Evolutionary conservation across 2,797 vertebrate genomes (phyloP).

Genomic region (Anabas testudineus): DNA sequence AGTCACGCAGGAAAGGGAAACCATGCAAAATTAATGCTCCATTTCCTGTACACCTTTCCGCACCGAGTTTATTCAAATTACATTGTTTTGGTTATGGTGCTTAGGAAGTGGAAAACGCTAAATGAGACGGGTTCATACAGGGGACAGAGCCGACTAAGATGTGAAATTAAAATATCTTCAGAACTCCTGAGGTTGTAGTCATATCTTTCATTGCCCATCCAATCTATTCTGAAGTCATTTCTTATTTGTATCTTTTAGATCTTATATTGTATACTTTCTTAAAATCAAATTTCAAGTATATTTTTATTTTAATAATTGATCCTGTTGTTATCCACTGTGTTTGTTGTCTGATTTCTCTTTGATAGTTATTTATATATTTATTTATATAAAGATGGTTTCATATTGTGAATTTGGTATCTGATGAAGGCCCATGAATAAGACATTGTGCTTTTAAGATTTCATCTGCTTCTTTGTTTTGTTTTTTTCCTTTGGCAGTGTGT

Average conservation of each 20-base stretch:
- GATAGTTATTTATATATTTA: background rate
- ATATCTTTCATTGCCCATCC: background rate
- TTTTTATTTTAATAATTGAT: background rate
- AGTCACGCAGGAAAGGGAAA: background rate
- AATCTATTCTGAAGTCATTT: background rate
- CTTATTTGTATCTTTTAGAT: background rate
- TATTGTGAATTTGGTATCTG: background rate
- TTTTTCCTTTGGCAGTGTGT: background rate
- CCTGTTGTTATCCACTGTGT: background rate
- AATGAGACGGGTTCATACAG: background rate
- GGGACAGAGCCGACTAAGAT: slow-evolving; percentile 1
- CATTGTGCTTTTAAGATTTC: background rate
- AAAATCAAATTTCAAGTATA: background rate
- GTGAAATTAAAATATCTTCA: slow-evolving; percentile 10
- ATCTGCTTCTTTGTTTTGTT: background rate
- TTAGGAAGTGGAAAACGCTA: background rate
- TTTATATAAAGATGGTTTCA: background rate
- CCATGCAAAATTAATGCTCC: slow-evolving; percentile 2
- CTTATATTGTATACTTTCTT: background rate
- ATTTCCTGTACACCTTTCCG: background rate
- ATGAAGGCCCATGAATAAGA: background rate
- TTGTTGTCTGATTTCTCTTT: background rate
- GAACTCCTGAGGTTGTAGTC: background rate
- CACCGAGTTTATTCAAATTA: slow-evolving; percentile 11
- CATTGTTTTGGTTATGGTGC: background rate